These are phyloP conservation scores for Cygnus atratus DNA, from an alignment of 2,113 vertebrate species.

Conservation along the genomic window DNA sequence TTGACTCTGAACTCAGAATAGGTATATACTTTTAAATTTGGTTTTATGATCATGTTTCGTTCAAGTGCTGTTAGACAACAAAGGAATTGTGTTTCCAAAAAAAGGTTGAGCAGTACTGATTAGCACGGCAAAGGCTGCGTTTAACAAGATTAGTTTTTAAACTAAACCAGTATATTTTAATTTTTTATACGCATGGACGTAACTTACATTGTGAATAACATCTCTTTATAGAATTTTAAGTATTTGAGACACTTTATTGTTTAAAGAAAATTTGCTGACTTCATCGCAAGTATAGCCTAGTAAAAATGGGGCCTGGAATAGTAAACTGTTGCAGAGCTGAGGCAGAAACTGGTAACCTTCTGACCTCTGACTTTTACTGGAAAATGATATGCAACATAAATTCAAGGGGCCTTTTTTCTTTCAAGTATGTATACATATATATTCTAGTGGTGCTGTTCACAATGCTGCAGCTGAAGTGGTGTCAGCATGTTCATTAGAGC, in stretches of 20 bases:
- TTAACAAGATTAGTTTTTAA: conserved; percentile 67
- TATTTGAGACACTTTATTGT: conserved; percentile 70
- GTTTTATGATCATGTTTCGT: conserved; percentile 74
- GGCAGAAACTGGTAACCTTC: conserved; percentile 76
- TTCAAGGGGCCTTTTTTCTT: conserved; percentile 75
- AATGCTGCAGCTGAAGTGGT: not conserved
- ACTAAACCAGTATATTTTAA: conserved; percentile 49
- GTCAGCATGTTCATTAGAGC: conserved; percentile 51
- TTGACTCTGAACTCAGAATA: conserved; percentile 60
- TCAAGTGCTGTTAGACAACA: conserved; percentile 67
- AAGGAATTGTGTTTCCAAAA: conserved; percentile 69
- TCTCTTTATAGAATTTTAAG: conserved; percentile 69
- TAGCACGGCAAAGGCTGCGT: conserved; percentile 61
- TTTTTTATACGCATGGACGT: conserved; percentile 21
- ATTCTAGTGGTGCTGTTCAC: conserved; percentile 15
- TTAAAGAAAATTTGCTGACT: conserved; percentile 79
- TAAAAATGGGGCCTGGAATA: conserved; percentile 74
- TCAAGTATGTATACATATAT: conserved; percentile 54
- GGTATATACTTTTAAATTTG: conserved; percentile 72
- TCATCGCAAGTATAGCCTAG: conserved; percentile 71
- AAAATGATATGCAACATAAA: conserved; percentile 79
- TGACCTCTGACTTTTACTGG: conserved; percentile 81
- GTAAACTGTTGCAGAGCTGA: conserved; percentile 76
- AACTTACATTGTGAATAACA: conserved; percentile 31
- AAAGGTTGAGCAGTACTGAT: conserved; percentile 50